Percentiles rank a stretch among this genome's conserved stretches.
Evolutionary conservation across 2,888 invertebrate species (phyloP).

Genomic region (Caenorhabditis sinica): DNA sequence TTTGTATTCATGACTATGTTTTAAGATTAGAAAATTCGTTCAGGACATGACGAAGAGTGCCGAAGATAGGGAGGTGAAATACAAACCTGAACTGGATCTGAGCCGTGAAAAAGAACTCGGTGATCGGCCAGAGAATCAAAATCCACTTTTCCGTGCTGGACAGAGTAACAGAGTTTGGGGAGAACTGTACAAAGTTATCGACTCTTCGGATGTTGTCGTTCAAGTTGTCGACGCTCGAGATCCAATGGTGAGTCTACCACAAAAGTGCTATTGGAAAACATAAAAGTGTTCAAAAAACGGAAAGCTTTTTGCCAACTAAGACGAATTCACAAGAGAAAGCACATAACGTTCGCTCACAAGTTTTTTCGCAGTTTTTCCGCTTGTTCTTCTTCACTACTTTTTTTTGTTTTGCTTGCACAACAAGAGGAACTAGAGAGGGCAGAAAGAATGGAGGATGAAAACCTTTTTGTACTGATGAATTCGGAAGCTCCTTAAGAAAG

Average conservation of each 20-base stretch:
- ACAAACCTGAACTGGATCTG: slow-evolving; percentile 90
- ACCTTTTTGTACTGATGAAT: slow-evolving; percentile 46
- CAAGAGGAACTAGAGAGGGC: neutral
- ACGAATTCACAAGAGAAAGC: slow-evolving; percentile 43
- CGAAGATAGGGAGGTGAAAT: slow-evolving; percentile 89
- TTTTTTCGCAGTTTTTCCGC: slow-evolving; percentile 36
- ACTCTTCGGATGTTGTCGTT: slow-evolving; percentile 97
- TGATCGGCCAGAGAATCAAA: slow-evolving; percentile 90
- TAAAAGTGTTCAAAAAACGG: slow-evolving; percentile 10
- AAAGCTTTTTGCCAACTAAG: slow-evolving; percentile 20
- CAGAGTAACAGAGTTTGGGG: slow-evolving; percentile 99
- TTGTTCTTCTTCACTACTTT: slow-evolving; percentile 21
- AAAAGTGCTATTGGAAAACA: slow-evolving; percentile 7
- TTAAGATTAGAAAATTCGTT: neutral
- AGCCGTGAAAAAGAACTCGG: slow-evolving; percentile 87
- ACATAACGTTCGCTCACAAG: slow-evolving; percentile 35
- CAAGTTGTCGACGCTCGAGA: slow-evolving; percentile 98
- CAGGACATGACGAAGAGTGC: slow-evolving; percentile 88
- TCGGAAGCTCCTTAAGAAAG: neutral
- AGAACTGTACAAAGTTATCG: slow-evolving; percentile 97
- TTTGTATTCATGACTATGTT: neutral
- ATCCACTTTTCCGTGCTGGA: slow-evolving; percentile 96
- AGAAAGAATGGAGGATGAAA: neutral
- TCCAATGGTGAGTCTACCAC: slow-evolving; percentile 90
- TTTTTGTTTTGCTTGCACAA: slow-evolving; percentile 7